Percentiles rank a stretch among this genome's conserved stretches.
Evolutionary conservation across 2,888 invertebrate species (phyloP).

Genomic region (Periphyllus acericola): DNA sequence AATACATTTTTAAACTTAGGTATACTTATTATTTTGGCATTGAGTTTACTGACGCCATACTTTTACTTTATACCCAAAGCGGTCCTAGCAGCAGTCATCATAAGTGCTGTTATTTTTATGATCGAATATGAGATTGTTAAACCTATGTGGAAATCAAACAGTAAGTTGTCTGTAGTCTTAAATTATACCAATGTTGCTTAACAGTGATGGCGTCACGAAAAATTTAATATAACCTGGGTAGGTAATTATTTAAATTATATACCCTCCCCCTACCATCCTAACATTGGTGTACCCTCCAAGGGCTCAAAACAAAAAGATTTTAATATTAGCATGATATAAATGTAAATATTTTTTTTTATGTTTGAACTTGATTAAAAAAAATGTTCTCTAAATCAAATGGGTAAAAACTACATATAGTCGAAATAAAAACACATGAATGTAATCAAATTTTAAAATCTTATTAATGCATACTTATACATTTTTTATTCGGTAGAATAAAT

Average conservation of each 20-base stretch:
- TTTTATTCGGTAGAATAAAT: not conserved
- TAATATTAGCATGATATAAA: not conserved
- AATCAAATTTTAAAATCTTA: not conserved
- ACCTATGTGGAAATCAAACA: conserved; percentile 85
- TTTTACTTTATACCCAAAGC: conserved; percentile 90
- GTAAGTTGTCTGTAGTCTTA: conserved; percentile 68
- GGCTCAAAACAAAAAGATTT: too few species aligned
- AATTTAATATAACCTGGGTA: too few species aligned
- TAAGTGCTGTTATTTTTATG: conserved; percentile 95
- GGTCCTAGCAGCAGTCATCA: conserved; percentile 92
- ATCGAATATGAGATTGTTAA: conserved; percentile 88
- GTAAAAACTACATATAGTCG: not conserved
- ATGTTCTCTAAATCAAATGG: not conserved
- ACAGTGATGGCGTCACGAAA: not conserved
- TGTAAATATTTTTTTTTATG: not conserved
- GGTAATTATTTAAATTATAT: not conserved
- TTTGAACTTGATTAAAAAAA: not conserved
- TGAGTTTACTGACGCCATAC: conserved; percentile 87
- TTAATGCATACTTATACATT: not conserved
- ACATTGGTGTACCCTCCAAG: too few species aligned
- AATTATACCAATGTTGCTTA: not conserved
- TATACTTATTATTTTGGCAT: conserved; percentile 80
- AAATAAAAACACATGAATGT: not conserved
- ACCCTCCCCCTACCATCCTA: not conserved
- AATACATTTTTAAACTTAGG: conserved; percentile 69